Evolutionary conservation across 2,113 vertebrate genomes (phyloP).

Genomic region (Synchiropus splendidus): DNA sequence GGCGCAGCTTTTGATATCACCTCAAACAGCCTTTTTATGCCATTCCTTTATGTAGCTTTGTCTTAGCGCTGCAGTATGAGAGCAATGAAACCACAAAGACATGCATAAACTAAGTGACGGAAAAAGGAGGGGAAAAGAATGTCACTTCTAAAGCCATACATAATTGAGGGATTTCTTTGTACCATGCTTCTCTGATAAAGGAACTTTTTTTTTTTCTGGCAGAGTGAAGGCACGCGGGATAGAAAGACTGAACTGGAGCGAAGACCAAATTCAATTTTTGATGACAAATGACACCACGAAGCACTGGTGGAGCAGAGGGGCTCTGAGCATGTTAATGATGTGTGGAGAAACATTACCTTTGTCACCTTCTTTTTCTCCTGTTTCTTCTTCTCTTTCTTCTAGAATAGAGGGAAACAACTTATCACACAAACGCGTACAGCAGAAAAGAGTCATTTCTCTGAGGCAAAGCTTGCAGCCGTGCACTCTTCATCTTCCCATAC

Average conservation of each 20-base stretch:
- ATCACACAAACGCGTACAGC: constrained; percentile 20
- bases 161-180: constrained; percentile 63
- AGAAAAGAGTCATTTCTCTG: constrained; percentile 14
- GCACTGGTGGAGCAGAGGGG: constrained; percentile 24
- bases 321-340: constrained; percentile 43
- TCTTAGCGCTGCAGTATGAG: constrained; percentile 51
- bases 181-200: constrained; percentile 49
- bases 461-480: constrained; percentile 35
- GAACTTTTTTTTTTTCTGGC: constrained; percentile 38
- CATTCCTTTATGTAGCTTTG: constrained; percentile 47
- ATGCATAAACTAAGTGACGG: constrained; percentile 57
- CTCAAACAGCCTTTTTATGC: constrained; percentile 52
- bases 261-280: constrained; percentile 46
- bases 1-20: constrained; percentile 44
- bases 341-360: constrained; percentile 47
- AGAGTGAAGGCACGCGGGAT: constrained; percentile 23
- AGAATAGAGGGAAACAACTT: constrained; percentile 17
- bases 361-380: constrained; percentile 39
- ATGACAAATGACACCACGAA: constrained; percentile 53
- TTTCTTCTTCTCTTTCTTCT: constrained; percentile 48
- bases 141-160: constrained; percentile 60
- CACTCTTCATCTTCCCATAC: constrained; percentile 12
- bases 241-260: constrained; percentile 37
- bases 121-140: constrained; percentile 48
- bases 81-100: constrained; percentile 66